Conservation (phyloP, 2,797 vertebrate genomes). For the Tinamus major region DNA sequence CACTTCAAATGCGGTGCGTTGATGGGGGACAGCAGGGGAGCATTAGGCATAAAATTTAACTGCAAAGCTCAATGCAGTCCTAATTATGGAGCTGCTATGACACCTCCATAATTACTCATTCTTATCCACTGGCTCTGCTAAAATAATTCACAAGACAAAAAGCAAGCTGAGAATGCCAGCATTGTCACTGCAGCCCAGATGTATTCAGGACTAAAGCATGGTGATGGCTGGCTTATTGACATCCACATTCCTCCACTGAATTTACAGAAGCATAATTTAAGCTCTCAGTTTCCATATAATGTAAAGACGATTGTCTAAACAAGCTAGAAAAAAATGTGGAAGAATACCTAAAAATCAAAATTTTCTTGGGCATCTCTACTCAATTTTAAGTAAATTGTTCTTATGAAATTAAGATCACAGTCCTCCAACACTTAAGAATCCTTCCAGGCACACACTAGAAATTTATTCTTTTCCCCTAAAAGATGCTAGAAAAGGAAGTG, state of each 20-base stretch:
- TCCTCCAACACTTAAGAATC: background rate
- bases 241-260: background rate
- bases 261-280: background rate
- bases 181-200: constrained; percentile 6
- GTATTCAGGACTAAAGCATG: background rate
- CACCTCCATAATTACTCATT: constrained; percentile 75
- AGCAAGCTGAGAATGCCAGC: constrained; percentile 45
- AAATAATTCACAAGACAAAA: constrained; percentile 66
- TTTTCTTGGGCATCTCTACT: background rate
- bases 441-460: background rate
- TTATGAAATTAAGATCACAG: background rate
- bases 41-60: constrained; percentile 72
- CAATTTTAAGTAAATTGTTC: background rate
- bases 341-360: background rate
- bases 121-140: constrained; percentile 64
- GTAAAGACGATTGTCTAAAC: background rate
- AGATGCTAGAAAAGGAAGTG: background rate
- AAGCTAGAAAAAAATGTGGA: background rate
- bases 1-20: constrained; percentile 63
- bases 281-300: background rate
- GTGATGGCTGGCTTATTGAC: background rate
- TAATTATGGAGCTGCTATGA: constrained; percentile 73
- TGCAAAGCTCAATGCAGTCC: constrained; percentile 70
- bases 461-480: background rate
- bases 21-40: constrained; percentile 72